Conservation (phyloP, 1,140 invertebrate species). For the Saxidomus purpurata region DNA sequence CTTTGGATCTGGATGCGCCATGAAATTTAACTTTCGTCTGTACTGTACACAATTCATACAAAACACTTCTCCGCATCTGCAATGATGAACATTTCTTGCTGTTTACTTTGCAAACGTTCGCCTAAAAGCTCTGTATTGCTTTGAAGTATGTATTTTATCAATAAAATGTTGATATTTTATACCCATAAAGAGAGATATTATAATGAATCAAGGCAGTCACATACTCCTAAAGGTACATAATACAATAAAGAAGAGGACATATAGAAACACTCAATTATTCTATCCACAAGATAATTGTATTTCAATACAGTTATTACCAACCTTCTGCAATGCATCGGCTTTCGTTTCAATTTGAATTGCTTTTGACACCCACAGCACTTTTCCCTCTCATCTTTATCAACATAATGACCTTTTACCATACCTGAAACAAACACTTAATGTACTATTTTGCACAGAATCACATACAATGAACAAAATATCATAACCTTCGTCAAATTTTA, state of each 20-base stretch:
- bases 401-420: slow-evolving; percentile 45
- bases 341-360: background rate
- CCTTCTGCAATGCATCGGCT: slow-evolving; percentile 29
- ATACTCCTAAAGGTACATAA: background rate
- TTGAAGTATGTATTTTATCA: background rate
- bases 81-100: background rate
- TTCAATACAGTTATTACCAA: background rate
- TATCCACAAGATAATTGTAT: background rate
- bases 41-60: slow-evolving; percentile 36
- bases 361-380: slow-evolving; percentile 14
- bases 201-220: background rate
- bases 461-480: background rate
- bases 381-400: background rate
- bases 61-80: slow-evolving; percentile 57
- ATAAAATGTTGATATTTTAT: no score
- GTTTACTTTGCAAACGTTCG: background rate
- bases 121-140: background rate
- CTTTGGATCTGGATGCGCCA: slow-evolving; percentile 35
- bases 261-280: background rate
- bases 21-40: slow-evolving; percentile 22
- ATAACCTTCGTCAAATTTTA: background rate
- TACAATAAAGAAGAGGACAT: background rate
- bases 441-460: background rate
- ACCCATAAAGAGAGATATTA: background rate
- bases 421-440: background rate